phyloP scores from a whole-genome alignment of 2,888 invertebrate genomes.

The Uropetala carovei region DNA sequence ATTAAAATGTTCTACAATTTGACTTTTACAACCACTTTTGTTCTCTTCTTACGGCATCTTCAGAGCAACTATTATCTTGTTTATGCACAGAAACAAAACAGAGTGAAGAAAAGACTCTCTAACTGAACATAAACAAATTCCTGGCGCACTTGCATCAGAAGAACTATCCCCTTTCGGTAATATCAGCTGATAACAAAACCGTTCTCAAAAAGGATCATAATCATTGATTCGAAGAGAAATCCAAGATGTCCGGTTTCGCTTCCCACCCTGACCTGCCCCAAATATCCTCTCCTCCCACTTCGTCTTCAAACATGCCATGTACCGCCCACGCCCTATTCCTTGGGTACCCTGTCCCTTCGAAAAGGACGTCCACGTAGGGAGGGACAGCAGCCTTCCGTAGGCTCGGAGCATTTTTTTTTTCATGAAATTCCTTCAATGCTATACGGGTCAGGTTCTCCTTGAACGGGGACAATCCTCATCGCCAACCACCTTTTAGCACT shows the following conservation, averaged over 20 bases:
- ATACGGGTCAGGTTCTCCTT: conserved; percentile 1
- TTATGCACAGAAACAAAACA: too few species aligned
- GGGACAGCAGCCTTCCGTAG: neutral
- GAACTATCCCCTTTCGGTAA: too few species aligned
- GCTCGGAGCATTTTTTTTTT: neutral
- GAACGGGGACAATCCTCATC: neutral
- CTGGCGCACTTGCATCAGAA: too few species aligned
- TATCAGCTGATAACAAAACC: neutral
- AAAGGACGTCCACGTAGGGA: too few species aligned
- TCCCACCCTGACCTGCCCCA: conserved; percentile 1
- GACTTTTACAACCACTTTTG: too few species aligned
- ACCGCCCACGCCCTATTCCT: neutral
- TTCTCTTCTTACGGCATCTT: too few species aligned
- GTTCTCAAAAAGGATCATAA: neutral
- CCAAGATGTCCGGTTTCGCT: neutral
- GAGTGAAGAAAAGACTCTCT: too few species aligned
- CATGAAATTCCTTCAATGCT: conserved; percentile 4
- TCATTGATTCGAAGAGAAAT: neutral
- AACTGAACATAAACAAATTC: too few species aligned
- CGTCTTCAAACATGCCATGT: neutral
- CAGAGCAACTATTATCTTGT: too few species aligned
- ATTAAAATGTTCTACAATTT: too few species aligned
- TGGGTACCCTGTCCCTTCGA: neutral
- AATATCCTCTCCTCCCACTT: neutral
- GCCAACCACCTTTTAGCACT: conserved; percentile 11